phyloP scores from a whole-genome alignment of 1,140 invertebrate genomes.

The Neodiprion fabricii region DNA sequence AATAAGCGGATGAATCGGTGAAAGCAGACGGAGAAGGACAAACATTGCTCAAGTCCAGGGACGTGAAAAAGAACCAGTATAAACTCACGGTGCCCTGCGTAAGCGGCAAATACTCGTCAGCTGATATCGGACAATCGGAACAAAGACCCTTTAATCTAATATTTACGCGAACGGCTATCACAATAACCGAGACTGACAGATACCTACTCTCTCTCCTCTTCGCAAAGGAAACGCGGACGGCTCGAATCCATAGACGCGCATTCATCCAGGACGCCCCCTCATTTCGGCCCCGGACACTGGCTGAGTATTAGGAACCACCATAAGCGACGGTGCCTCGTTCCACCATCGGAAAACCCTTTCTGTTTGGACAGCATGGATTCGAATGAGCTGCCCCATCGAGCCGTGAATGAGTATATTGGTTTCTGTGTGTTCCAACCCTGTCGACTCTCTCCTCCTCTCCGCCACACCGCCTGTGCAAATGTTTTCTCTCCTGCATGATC shows the following conservation, averaged over 20 bases:
- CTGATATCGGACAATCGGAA: neutral
- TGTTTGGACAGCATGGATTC: slow-evolving; percentile 4
- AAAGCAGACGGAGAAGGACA: neutral
- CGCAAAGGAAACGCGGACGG: neutral
- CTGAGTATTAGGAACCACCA: neutral
- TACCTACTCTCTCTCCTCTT: neutral
- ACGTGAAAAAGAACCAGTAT: neutral
- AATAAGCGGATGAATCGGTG: neutral
- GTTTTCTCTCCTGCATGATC: neutral
- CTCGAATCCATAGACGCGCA: neutral
- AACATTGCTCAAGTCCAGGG: neutral
- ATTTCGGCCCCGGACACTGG: neutral
- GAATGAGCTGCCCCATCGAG: slow-evolving; percentile 4
- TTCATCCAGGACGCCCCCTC: neutral
- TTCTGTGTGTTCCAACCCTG: neutral
- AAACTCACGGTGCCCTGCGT: neutral
- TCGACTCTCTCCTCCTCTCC: neutral
- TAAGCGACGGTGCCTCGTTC: neutral
- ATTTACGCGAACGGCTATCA: slow-evolving; percentile 7
- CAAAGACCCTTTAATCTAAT: slow-evolving; percentile 4
- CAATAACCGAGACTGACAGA: slow-evolving; percentile 4
- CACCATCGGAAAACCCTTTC: neutral
- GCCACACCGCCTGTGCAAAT: neutral
- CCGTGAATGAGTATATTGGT: slow-evolving; percentile 7
- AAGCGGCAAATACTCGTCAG: slow-evolving; percentile 1